Base-by-base conservation (phyloP, 1,140 invertebrate genomes). In the Drosophila pruinosa region DNA sequence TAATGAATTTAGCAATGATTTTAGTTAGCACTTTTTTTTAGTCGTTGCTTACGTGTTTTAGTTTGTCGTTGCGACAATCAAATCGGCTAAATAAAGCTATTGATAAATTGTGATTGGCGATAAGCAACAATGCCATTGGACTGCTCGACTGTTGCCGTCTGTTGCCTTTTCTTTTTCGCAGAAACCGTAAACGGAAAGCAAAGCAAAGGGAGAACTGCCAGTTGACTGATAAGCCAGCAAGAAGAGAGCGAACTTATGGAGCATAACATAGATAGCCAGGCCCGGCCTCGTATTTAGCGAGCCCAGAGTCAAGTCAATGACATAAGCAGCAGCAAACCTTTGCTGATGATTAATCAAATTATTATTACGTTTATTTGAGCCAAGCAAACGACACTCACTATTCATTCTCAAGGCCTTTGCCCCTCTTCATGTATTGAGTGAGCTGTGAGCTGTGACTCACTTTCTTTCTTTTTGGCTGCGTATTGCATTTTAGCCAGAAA, bases 41-140 rank as follows among this genome's bases (percentile, higher is more conserved):
- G 10, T 17, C 19, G 8, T 5, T 34, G 43, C 28, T 22, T 61
- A 61, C 41, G 57, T 61, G 57, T 38, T 48, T 12, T 31, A 4
- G 45, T 7, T 22, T 21, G 12, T 38, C n/a, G 28, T 2, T 57
- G 26, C 76, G 68, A 80, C 81, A 80, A 80, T 69, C 41, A 57
- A 71, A 72, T 64, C 54, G 72, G 74, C 57, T 39, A 83, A 72
- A 79, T 73, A 76, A 73, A 76, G 63, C 72, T 73, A 85, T 83
- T 86, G 80, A 85, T 85, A 85, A 73, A 69, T 68, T 67, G 53
- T 72, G 63, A 80, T 75, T 56, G 31, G 53, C 63, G 80, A 85
- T 85, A 80, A 85, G 77, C 75, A 38, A 12, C 7, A 21, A 36
- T 38, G 21, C 10, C 19, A 31, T 10, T 14, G 41, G 63, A 26